Base-by-base conservation (phyloP, 2,797 vertebrate genomes). In the Mareca strepera region DNA sequence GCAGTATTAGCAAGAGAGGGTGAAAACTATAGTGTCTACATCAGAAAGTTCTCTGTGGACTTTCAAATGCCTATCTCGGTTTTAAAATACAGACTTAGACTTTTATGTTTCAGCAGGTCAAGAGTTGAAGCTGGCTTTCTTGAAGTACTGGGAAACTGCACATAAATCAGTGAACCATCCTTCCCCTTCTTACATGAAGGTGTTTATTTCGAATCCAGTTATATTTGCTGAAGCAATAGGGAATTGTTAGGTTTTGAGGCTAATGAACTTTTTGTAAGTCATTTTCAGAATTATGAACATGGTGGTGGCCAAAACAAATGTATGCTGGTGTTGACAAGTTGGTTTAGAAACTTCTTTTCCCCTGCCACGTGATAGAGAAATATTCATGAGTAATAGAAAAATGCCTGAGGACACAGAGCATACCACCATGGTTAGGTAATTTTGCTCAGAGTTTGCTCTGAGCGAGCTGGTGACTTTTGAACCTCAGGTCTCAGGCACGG, bases 401-500 rank as follows among this genome's bases (percentile, higher is more conserved):
- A 84, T 37, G 63, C 48, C 59, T 37, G 74, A 86, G 86, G 78
- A 86, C 12, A 3, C 41, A 31, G 20, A 60, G 20, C 88, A 68
- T 82, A n/a, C 50, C 52, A 18, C 67, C 0, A 0, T 74, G 31
- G 17, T 85, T 89, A 76, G 64, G 74, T 92, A 84, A 80, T 56
- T 76, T 48, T 79, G 62, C 66, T 86, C 58, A 18, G 84, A 87
- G 76, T 72, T 69, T 85, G 35, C 33, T 70, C 53, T 39, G 67
- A 82, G 91, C 39, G 44, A 91, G 53, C 60, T 95, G 72, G 20
- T 95, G 69, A 67, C 58, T 93, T 94, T 66, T 87, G 79, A 56
- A 25, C 62, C 1, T 1, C 62, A 50, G 33, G 41, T 37, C 68
- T 63, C 2, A 7, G 72, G 17, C 60, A 83, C 0, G 1, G 31